Conservation (phyloP, 2,113 vertebrate genomes). For the Epinephelus moara region DNA sequence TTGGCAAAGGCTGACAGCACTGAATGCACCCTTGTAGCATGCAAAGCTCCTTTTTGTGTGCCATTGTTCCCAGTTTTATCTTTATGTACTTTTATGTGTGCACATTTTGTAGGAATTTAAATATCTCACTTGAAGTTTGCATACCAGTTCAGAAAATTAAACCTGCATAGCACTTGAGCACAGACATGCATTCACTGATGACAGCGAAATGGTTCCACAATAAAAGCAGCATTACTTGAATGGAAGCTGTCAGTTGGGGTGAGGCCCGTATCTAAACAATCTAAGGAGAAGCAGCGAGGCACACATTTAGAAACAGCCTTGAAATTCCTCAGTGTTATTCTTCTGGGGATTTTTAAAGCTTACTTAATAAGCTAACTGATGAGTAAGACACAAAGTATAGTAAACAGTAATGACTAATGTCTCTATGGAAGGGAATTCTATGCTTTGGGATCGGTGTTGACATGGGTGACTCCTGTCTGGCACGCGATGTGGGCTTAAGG, state of each 20-base stretch:
- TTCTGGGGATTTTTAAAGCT: constrained; percentile 56
- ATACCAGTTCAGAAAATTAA: constrained; percentile 11
- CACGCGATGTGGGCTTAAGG: constrained; percentile 76
- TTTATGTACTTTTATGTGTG: not conserved
- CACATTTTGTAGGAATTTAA: not conserved
- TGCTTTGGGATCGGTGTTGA: constrained; percentile 70
- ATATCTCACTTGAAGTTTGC: constrained; percentile 6
- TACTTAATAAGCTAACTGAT: constrained; percentile 64
- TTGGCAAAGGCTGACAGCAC: constrained; percentile 24
- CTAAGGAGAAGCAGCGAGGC: constrained; percentile 37
- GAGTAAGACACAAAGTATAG: constrained; percentile 68
- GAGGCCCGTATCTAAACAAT: constrained; percentile 70
- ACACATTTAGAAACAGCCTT: constrained; percentile 40
- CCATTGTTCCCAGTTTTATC: not conserved
- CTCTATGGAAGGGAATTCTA: constrained; percentile 66
- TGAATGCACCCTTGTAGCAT: constrained; percentile 23
- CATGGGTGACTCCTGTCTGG: constrained; percentile 73
- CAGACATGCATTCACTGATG: constrained; percentile 1
- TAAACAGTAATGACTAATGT: constrained; percentile 76
- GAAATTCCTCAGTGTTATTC: constrained; percentile 65
- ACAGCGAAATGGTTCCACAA: constrained; percentile 20
- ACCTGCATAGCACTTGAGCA: constrained; percentile 6
- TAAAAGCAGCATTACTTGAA: constrained; percentile 48
- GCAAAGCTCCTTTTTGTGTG: constrained; percentile 14
- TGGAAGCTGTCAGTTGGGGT: constrained; percentile 69